phyloP scores from a whole-genome alignment of 2,888 invertebrate species.

The Epinotia bilunana region DNA sequence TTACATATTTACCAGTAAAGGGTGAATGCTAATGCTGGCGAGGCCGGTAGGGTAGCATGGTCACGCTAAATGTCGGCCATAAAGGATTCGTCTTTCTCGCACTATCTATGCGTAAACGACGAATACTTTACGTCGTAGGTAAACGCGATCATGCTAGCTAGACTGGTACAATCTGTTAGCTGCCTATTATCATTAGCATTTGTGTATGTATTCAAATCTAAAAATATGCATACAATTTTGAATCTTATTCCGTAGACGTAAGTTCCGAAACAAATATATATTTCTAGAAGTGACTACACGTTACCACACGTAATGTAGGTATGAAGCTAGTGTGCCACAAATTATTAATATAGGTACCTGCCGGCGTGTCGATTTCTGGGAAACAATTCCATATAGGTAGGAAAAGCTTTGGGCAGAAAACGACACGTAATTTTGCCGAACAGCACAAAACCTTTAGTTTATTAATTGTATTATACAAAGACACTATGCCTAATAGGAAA shows the following conservation, averaged over 20 bases:
- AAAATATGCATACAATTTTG: no score
- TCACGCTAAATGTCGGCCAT: no score
- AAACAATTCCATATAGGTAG: background rate
- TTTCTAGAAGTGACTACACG: background rate
- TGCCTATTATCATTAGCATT: background rate
- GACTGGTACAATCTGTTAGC: background rate
- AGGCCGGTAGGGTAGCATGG: no score
- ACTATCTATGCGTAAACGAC: no score
- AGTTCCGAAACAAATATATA: no score
- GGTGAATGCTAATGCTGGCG: no score
- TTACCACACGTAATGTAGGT: conserved; percentile 5
- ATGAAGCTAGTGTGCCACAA: background rate
- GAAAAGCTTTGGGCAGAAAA: background rate
- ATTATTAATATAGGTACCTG: background rate
- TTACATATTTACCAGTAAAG: no score
- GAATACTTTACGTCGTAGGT: no score
- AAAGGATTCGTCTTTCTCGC: no score
- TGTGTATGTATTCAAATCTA: no score
- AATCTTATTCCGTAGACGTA: no score
- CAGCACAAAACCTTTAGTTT: background rate
- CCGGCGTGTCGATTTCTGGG: background rate
- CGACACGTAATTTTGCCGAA: background rate
- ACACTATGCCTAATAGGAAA: conserved; percentile 27
- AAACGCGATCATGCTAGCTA: no score
- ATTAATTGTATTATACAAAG: background rate